Base-by-base conservation (phyloP, 2,797 vertebrate genomes). In the Linurgus olivaceus region DNA sequence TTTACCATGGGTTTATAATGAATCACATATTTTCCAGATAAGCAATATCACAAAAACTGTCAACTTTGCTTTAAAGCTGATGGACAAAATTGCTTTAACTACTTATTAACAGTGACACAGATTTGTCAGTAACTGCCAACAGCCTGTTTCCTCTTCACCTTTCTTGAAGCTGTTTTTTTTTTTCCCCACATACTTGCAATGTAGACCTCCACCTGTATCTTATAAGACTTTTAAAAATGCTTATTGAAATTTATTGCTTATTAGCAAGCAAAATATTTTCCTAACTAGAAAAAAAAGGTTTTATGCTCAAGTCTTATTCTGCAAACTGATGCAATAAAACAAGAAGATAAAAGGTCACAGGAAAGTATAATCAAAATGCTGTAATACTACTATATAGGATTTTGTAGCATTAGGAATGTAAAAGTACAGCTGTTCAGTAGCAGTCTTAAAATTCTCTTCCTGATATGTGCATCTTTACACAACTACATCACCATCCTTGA, bases 101-200 rank as follows among this genome's bases (percentile, higher is more conserved):
- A 40, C 2, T 0, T 33, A 26, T 62, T 78, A 62, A 18, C 63
- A 31, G 1, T 12, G 4, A 63, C 4, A 7, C 9, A 28, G 2
- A 17, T 47, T 52, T 66, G 26, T 68, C 42, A 68, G 19, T 24
- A 81, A 12, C 24, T 50, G 55, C 68, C 29, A 77, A 42, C 4
- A 78, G 5, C 9, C 20, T 63, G 3, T 66, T 83, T 70, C 20
- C 16, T 11, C 13, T 83, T 70, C 5, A 57, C 12, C 24, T 79
- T 87, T 52, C 8, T 54, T 48, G 15, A 45, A 61, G 3, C 14
- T 37, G 10, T 11, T 26, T 40, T 38, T 54, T 19, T 26, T 40
- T 38, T 54, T 19, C 23, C 7, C 55, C 11, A 21, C 1, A 0
- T 55, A 2, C 3, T 44, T 37, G 15, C 23, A 58, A n/a, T 2